These are phyloP conservation scores for Siniperca scherzeri DNA, from an alignment of 2,797 vertebrate species.

Conservation along the genomic window DNA sequence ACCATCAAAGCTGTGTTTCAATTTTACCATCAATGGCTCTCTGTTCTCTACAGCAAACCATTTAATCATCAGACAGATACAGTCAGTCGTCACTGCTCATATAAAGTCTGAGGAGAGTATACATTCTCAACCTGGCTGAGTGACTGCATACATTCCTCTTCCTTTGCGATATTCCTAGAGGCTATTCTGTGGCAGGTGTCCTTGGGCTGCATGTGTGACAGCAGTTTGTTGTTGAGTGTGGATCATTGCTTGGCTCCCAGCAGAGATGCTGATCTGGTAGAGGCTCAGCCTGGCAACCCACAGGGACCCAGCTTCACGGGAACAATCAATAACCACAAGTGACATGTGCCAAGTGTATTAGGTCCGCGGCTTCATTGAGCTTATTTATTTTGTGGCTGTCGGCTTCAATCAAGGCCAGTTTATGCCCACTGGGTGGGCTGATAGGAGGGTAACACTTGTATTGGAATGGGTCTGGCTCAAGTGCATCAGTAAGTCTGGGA, in stretches of 20 bases:
- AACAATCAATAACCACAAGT: conserved; percentile 79
- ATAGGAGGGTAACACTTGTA: conserved; percentile 5
- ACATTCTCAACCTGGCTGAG: conserved; percentile 39
- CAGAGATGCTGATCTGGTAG: conserved; percentile 72
- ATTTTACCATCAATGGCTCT: conserved; percentile 44
- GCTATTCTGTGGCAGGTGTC: conserved; percentile 38
- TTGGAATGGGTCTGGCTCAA: conserved; percentile 33
- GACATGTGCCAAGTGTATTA: conserved; percentile 83
- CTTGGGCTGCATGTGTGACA: conserved; percentile 39
- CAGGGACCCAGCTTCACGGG: conserved; percentile 60
- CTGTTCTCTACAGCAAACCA: conserved; percentile 51
- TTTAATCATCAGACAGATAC: conserved; percentile 70
- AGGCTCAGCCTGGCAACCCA: conserved; percentile 52
- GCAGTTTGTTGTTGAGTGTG: conserved; percentile 33
- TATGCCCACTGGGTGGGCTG: conserved; percentile 63
- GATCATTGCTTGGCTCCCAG: conserved; percentile 53
- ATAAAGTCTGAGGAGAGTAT: conserved; percentile 30
- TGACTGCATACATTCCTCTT: conserved; percentile 39
- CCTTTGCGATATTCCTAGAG: conserved; percentile 34
- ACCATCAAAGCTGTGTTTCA: conserved; percentile 30
- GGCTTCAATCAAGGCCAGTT: conserved; percentile 76
- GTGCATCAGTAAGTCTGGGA: conserved; percentile 30
- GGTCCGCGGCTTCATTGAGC: conserved; percentile 80
- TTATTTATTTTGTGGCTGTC: conserved; percentile 85
- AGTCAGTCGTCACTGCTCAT: conserved; percentile 50